Conservation (phyloP, 2,797 vertebrate genomes). For the Cyclura pinguis region DNA sequence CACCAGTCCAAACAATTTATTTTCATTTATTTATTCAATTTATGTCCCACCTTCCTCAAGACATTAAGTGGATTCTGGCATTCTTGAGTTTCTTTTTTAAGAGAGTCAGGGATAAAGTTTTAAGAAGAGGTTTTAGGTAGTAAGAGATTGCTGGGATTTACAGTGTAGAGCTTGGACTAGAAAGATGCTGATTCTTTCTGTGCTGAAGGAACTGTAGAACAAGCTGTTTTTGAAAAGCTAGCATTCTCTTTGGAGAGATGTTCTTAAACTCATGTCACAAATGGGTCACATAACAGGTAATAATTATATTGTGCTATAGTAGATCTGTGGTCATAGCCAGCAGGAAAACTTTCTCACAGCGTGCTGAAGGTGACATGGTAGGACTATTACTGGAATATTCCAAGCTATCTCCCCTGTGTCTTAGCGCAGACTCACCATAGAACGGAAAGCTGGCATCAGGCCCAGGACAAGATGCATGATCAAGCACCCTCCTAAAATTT, state of each 20-base stretch:
- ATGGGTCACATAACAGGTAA: rapidly evolving
- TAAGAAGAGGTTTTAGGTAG: neutral
- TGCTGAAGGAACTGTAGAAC: neutral
- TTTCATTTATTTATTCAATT: too few species aligned
- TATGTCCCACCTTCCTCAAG: too few species aligned
- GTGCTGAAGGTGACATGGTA: neutral
- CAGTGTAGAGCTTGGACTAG: neutral
- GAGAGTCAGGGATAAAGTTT: neutral
- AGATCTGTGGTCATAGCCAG: neutral
- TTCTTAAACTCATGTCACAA: rapidly evolving
- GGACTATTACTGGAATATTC: neutral
- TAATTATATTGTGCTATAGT: neutral
- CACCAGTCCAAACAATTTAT: too few species aligned
- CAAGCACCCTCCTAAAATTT: too few species aligned
- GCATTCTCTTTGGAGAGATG: rapidly evolving
- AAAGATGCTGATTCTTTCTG: neutral
- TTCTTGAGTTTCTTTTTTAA: neutral
- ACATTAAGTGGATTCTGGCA: neutral
- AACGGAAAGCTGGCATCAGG: too few species aligned
- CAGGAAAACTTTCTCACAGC: neutral
- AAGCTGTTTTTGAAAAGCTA: rapidly evolving
- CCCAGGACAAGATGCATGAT: too few species aligned
- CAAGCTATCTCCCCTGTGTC: neutral
- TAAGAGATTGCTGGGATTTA: neutral
- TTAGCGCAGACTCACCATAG: neutral